Evolutionary conservation across 2,888 invertebrate species (phyloP).

Genomic region (Herminia tarsipennalis): DNA sequence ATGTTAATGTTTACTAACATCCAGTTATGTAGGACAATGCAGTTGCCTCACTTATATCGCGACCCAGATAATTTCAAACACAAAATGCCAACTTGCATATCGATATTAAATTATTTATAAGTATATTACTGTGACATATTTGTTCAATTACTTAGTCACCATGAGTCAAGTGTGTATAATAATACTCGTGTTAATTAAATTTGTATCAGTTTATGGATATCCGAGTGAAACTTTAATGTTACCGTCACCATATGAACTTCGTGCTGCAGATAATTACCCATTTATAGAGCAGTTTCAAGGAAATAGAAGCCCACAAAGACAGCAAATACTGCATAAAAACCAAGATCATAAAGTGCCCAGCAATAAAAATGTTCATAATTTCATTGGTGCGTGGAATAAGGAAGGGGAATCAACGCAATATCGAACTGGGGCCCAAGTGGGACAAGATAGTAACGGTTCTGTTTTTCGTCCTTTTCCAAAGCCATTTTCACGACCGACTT

Average conservation of each 20-base stretch:
- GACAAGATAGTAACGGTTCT: conserved; percentile 22
- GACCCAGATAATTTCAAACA: conserved; percentile 54
- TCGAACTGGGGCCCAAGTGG: conserved; percentile 37
- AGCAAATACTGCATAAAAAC: conserved; percentile 28
- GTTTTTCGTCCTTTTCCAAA: conserved; percentile 20
- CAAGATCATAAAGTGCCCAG: conserved; percentile 15
- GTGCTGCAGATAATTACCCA: conserved; percentile 44
- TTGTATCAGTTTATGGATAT: conserved; percentile 38
- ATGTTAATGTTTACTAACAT: conserved; percentile 60
- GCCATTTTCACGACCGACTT: background rate
- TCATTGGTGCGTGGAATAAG: conserved; percentile 52
- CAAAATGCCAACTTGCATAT: conserved; percentile 58
- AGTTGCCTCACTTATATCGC: conserved; percentile 45
- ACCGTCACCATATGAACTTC: conserved; percentile 55
- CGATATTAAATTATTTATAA: conserved; percentile 41
- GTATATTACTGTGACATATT: conserved; percentile 40
- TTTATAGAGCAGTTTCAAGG: conserved; percentile 29
- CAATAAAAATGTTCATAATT: conserved; percentile 34
- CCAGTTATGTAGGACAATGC: conserved; percentile 59
- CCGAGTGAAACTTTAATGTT: conserved; percentile 55
- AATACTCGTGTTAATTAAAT: conserved; percentile 46
- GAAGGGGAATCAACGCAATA: conserved; percentile 36
- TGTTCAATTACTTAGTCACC: conserved; percentile 42
- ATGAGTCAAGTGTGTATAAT: conserved; percentile 53
- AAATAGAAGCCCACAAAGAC: conserved; percentile 16